Percentiles rank a stretch among this genome's conserved stretches.
phyloP scores from a whole-genome alignment of 2,797 vertebrate genomes.

The Hydrophis major region DNA sequence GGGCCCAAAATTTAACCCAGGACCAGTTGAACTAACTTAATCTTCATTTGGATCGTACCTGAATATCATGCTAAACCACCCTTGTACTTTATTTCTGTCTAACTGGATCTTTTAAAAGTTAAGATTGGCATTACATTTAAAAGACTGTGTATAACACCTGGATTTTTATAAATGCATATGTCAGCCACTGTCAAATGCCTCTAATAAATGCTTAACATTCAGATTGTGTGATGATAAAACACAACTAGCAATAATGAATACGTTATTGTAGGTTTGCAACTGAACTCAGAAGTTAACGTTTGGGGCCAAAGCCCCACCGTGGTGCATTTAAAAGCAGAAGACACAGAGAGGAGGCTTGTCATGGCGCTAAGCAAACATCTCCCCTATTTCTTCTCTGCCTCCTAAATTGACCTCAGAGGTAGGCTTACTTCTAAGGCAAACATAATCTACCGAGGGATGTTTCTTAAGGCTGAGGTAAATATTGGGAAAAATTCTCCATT shows the following conservation, averaged over 20 bases:
- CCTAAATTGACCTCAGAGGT: background rate
- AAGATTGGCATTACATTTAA: background rate
- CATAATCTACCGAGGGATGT: background rate
- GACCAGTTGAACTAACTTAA: background rate
- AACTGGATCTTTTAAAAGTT: background rate
- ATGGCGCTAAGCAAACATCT: background rate
- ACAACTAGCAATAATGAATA: background rate
- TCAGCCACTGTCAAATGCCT: background rate
- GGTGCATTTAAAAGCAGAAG: background rate
- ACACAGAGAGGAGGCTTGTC: background rate
- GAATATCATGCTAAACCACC: background rate
- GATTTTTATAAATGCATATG: background rate
- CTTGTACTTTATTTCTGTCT: background rate
- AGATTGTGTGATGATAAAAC: background rate
- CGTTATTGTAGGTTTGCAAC: background rate
- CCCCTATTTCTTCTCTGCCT: background rate
- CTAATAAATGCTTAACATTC: background rate
- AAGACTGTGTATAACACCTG: background rate
- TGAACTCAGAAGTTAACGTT: background rate
- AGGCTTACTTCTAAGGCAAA: background rate
- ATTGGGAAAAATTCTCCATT: background rate
- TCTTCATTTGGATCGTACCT: background rate
- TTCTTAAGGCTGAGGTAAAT: background rate
- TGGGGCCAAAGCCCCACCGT: background rate
- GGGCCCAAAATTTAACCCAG: background rate